Evolutionary conservation across 1,140 invertebrate species (phyloP).

Genomic region (Sarcophaga bullata): DNA sequence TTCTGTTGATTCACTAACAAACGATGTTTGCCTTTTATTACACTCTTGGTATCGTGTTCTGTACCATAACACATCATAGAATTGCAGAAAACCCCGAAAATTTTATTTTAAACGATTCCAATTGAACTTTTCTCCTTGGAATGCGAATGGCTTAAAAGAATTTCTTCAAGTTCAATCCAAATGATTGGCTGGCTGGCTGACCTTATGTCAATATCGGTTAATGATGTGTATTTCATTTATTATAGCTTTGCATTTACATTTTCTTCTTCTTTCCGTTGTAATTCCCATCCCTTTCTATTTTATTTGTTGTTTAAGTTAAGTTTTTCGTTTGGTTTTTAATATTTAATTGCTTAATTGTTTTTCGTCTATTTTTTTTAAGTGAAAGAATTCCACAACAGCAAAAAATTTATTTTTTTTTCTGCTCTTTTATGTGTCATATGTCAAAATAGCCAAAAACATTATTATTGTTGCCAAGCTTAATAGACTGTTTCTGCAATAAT

Average conservation of each 20-base stretch:
- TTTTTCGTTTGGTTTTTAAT: background rate
- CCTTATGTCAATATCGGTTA: slow-evolving; percentile 35
- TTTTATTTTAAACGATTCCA: background rate
- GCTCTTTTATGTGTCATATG: slow-evolving; percentile 34
- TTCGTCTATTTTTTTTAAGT: background rate
- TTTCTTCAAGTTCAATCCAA: background rate
- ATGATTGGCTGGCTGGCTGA: background rate
- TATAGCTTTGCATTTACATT: no score
- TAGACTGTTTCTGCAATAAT: background rate
- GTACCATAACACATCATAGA: slow-evolving; percentile 39
- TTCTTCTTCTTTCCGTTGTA: background rate
- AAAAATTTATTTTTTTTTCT: slow-evolving; percentile 30
- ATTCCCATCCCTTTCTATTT: background rate
- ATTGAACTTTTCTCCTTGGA: background rate
- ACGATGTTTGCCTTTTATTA: background rate
- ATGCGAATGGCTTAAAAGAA: background rate
- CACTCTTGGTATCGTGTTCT: background rate
- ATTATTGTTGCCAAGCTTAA: background rate
- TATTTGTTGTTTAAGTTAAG: background rate
- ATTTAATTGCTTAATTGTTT: background rate
- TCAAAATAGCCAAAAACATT: background rate
- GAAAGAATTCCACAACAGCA: slow-evolving; percentile 40
- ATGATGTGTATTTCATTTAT: background rate
- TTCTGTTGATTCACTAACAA: background rate
- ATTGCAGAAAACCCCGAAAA: background rate